Percentiles rank a stretch among this genome's conserved stretches.
phyloP scores from a whole-genome alignment of 2,888 invertebrate species.

The Dolichopus griseipennis region DNA sequence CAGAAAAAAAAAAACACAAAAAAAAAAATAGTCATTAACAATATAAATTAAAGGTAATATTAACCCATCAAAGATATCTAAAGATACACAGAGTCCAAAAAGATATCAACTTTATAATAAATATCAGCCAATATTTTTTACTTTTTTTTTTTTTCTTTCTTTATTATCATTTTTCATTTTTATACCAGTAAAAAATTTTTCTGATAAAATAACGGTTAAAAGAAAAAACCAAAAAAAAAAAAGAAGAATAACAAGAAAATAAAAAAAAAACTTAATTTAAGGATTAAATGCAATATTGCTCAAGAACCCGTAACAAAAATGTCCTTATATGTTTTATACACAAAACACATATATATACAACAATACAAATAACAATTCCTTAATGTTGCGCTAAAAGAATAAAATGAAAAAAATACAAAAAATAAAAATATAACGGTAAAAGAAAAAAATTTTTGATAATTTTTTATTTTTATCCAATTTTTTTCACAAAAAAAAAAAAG shows the following conservation, averaged over 20 bases:
- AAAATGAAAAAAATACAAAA: not conserved
- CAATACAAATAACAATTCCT: not conserved
- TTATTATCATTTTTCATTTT: too few relatives aligned
- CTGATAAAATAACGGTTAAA: not conserved
- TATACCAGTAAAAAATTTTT: not conserved
- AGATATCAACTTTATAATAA: not conserved
- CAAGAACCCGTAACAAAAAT: not conserved
- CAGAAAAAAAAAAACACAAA: too few relatives aligned
- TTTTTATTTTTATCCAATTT: conserved; percentile 1
- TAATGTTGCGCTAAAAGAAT: not conserved
- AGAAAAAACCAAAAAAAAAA: not conserved
- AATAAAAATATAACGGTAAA: too few relatives aligned
- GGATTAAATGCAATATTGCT: conserved; percentile 1
- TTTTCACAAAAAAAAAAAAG: not conserved
- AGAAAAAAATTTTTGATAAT: not conserved
- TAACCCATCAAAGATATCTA: not conserved
- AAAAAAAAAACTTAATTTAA: not conserved
- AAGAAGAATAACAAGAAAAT: not conserved
- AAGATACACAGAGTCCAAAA: too few relatives aligned
- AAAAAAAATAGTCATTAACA: not conserved
- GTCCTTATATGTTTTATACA: not conserved
- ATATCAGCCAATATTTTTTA: not conserved
- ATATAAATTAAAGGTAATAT: conserved; percentile 4
- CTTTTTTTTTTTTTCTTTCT: not conserved
- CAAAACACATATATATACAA: not conserved